A percentile compares a stretch with the other conserved stretches of the same genome.
phyloP scores from a whole-genome alignment of 1,140 invertebrate species.

The Anastrepha obliqua region DNA sequence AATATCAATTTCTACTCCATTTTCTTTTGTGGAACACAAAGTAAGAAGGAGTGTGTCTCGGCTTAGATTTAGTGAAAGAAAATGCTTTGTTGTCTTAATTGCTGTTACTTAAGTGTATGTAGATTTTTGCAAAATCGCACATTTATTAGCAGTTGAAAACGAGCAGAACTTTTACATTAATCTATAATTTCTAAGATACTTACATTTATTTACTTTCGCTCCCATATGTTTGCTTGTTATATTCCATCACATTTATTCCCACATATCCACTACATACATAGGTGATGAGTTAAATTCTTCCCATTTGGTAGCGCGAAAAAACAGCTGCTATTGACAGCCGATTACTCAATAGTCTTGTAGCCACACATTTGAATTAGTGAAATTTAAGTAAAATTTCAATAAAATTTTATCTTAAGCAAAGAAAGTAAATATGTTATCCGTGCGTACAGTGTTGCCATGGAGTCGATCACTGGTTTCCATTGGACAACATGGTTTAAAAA shows the following conservation, averaged over 20 bases:
- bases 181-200: too few species aligned
- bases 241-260: too few species aligned
- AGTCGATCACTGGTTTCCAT: neutral
- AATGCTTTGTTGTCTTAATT: too few species aligned
- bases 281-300: neutral
- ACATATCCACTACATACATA: too few species aligned
- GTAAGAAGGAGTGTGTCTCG: neutral
- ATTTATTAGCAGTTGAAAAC: too few species aligned
- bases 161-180: too few species aligned
- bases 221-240: too few species aligned
- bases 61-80: neutral
- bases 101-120: too few species aligned
- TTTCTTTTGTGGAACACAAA: neutral
- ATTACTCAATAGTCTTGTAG: conserved; percentile 14
- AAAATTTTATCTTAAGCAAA: neutral
- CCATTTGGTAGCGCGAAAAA: neutral
- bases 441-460: neutral
- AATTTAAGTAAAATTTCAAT: neutral
- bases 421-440: neutral
- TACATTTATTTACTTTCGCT: too few species aligned
- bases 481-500: neutral
- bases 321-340: conserved; percentile 21
- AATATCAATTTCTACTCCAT: neutral
- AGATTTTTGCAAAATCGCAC: too few species aligned
- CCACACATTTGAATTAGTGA: neutral